Evolutionary conservation across 1,140 invertebrate species (phyloP).

Genomic region (silkworm (Bombyx mori)): DNA sequence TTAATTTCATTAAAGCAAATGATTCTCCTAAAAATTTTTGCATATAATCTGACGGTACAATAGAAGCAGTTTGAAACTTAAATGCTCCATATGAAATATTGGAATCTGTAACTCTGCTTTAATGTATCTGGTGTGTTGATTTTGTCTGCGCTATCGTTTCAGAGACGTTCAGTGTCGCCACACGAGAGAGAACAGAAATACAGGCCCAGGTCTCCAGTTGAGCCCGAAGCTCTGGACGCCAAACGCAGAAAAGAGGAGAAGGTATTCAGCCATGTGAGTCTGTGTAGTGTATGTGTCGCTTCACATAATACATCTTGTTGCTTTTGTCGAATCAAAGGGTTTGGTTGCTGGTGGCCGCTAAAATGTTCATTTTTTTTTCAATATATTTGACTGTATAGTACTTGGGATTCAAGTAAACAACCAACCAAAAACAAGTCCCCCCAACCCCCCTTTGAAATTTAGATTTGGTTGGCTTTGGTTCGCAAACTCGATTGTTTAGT

Average conservation of each 20-base stretch:
- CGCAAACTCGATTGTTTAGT: no score
- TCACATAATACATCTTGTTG: constrained; percentile 15
- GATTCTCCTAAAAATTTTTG: no score
- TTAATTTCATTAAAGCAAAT: no score
- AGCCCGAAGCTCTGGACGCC: constrained; percentile 77
- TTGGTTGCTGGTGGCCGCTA: constrained; percentile 9
- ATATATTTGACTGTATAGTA: no score
- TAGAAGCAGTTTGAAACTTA: no score
- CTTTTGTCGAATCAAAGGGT: constrained; percentile 15
- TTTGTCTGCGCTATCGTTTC: background rate
- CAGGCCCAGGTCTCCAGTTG: constrained; percentile 77
- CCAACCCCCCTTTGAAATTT: no score
- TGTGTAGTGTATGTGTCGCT: constrained; percentile 61
- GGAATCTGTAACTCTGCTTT: no score
- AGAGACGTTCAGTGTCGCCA: constrained; percentile 89
- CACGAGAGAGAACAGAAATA: constrained; percentile 89
- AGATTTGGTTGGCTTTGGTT: no score
- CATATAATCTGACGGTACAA: no score
- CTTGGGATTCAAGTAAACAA: no score
- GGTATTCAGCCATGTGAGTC: constrained; percentile 85
- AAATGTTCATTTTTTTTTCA: background rate
- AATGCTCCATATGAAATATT: no score
- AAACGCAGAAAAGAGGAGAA: constrained; percentile 90
- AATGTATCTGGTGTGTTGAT: background rate
- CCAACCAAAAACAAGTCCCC: no score